Base-by-base conservation (phyloP, 2,888 invertebrate genomes). In the Carabus problematicus region DNA sequence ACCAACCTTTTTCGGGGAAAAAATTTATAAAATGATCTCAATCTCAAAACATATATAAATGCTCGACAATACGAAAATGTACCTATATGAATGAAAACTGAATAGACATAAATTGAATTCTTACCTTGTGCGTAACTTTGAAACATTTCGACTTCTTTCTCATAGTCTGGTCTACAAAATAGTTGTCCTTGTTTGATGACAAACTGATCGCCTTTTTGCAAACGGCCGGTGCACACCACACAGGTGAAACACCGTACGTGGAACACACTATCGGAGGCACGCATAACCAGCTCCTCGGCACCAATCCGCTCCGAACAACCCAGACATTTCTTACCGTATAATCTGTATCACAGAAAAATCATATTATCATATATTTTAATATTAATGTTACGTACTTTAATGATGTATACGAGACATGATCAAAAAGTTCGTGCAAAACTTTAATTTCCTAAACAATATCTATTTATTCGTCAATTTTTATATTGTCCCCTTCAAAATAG, bases 141-240 rank as follows among this genome's bases (percentile, higher is more conserved):
- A 78, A 91, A 84, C 85, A 91, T 88, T 79, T 89, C 89, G 74
- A 90, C 88, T 80, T 91, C 91, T 77, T 91, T 91, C 77, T 93
- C 92, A 80, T 91, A 93, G 83, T 94, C 93, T 66, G 89, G 87
- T 71, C 91, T 83, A 78, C 93, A 93, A 80, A 92, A 90, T 64
- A 93, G 85, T 79, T 92, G 92, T 52, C 88, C 91, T 85, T 84
- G 91, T 84, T 84, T 92, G 78, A 92, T 86, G 73, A 92, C 90
- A 79, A 91, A 94, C 79, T 93, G 89, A 79, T 94, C 93, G 29
- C 93, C 92, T 81, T 91, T 91, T 81, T 91, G 91, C 55, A 93
- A 84, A 70, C 89, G 85, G 19, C 87, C 87, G 1, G 91, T 90
- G 78, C 93, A 93, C 12, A 90, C 91, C 58, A 90, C 89, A 79